phyloP scores from a whole-genome alignment of 2,888 invertebrate species.

The Lasioglossum oenotherae region DNA sequence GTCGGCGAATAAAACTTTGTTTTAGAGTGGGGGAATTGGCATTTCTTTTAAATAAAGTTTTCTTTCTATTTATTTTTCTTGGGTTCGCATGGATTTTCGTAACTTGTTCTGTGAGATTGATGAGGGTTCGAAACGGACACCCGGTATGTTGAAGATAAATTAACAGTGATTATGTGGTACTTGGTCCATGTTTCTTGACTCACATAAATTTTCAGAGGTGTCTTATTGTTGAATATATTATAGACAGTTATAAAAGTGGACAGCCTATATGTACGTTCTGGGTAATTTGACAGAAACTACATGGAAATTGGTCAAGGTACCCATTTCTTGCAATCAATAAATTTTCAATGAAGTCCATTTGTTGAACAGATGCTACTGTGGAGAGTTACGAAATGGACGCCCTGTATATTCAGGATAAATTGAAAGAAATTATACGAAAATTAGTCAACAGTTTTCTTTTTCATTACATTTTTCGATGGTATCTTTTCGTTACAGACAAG shows the following conservation, averaged over 20 bases:
- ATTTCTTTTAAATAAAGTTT: neutral
- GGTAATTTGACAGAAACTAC: too few species aligned
- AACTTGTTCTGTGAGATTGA: neutral
- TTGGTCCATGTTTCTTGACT: neutral
- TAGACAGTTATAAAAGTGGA: too few species aligned
- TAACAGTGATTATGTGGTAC: neutral
- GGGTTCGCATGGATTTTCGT: neutral
- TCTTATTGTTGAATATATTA: too few species aligned
- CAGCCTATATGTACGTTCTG: too few species aligned
- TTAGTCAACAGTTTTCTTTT: neutral
- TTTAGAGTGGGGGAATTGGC: neutral
- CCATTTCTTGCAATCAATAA: too few species aligned
- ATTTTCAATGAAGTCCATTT: too few species aligned
- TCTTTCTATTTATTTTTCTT: neutral
- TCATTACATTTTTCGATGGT: neutral
- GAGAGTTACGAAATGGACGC: too few species aligned
- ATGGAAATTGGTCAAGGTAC: too few species aligned
- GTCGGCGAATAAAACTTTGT: neutral
- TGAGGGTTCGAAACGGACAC: neutral
- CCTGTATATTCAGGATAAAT: neutral
- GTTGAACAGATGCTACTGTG: too few species aligned
- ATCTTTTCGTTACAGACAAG: neutral
- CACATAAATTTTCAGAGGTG: neutral
- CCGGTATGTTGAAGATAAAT: neutral
- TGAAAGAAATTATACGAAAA: neutral